phyloP scores from a whole-genome alignment of 2,888 invertebrate species.

The Archips xylosteana region DNA sequence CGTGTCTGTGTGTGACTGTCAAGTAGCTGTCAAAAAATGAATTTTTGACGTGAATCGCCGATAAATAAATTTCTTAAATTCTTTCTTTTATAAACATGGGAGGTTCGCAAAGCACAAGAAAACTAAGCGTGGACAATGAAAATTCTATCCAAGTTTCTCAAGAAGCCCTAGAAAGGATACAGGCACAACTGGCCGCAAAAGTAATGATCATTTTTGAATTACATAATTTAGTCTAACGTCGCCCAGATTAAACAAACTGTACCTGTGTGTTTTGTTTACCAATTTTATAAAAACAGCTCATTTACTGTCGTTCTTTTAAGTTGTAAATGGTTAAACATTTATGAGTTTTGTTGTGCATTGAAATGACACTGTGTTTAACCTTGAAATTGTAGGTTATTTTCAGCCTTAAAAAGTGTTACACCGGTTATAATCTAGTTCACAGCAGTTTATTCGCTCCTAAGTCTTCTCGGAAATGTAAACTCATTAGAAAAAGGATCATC shows the following conservation, averaged over 20 bases:
- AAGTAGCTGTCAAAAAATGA: constrained; percentile 62
- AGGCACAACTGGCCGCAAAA: constrained; percentile 72
- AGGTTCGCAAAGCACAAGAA: constrained; percentile 83
- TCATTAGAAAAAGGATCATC: not conserved
- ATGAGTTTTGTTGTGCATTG: constrained; percentile 10
- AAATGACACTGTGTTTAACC: constrained; percentile 33
- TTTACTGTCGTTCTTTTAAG: constrained; percentile 12
- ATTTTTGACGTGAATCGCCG: constrained; percentile 77
- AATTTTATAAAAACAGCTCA: constrained; percentile 7
- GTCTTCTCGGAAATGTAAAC: not conserved
- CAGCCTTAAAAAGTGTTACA: constrained; percentile 3
- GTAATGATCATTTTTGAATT: constrained; percentile 76
- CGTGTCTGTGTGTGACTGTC: constrained; percentile 31
- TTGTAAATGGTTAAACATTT: constrained; percentile 11
- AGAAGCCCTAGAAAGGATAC: constrained; percentile 80
- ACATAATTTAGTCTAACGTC: constrained; percentile 83
- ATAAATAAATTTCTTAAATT: constrained; percentile 65
- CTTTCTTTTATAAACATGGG: constrained; percentile 82
- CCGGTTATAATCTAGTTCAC: not conserved
- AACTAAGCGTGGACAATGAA: constrained; percentile 80
- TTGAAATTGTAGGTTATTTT: constrained; percentile 38
- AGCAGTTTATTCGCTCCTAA: not conserved
- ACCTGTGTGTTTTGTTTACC: constrained; percentile 37
- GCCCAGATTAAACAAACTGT: constrained; percentile 60
- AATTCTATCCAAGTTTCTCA: constrained; percentile 82